phyloP scores from a whole-genome alignment of 92 coral and sea anemone species.

The Palythoa grandis region DNA sequence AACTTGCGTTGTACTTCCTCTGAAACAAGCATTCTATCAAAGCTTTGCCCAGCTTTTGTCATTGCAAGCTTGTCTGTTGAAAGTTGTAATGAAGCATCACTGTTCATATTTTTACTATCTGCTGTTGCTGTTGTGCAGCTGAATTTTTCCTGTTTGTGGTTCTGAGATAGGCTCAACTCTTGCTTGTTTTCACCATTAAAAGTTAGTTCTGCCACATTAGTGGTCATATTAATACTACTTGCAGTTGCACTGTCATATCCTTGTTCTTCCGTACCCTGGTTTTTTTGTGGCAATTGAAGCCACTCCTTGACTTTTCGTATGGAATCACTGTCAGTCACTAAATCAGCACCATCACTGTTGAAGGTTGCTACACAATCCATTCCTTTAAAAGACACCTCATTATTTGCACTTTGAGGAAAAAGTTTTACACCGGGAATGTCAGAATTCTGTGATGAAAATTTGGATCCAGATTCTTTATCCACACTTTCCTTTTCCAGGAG shows the following conservation, averaged over 20 bases:
- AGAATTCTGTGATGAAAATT: background rate
- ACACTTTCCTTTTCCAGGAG: constrained; percentile 14
- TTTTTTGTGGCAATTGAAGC: constrained; percentile 19
- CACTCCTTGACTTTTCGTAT: constrained; percentile 4
- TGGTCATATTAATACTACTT: background rate
- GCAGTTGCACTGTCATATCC: background rate
- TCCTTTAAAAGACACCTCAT: background rate
- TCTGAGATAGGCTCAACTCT: background rate
- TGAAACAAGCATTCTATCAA: background rate
- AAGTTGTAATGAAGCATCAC: background rate
- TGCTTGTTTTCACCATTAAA: background rate
- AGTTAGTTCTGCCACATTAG: background rate
- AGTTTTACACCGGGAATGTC: background rate
- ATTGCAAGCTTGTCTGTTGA: background rate
- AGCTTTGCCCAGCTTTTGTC: background rate
- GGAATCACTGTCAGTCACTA: background rate
- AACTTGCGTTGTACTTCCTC: background rate
- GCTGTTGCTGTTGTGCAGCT: background rate
- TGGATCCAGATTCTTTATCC: constrained; percentile 22
- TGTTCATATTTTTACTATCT: background rate
- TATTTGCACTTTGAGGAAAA: background rate
- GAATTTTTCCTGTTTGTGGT: background rate
- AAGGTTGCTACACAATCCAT: background rate
- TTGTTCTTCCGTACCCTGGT: background rate
- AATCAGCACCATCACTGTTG: background rate